These are phyloP conservation scores for Manacus vitellinus DNA, from an alignment of 2,113 vertebrate genomes.

Conservation along the genomic window DNA sequence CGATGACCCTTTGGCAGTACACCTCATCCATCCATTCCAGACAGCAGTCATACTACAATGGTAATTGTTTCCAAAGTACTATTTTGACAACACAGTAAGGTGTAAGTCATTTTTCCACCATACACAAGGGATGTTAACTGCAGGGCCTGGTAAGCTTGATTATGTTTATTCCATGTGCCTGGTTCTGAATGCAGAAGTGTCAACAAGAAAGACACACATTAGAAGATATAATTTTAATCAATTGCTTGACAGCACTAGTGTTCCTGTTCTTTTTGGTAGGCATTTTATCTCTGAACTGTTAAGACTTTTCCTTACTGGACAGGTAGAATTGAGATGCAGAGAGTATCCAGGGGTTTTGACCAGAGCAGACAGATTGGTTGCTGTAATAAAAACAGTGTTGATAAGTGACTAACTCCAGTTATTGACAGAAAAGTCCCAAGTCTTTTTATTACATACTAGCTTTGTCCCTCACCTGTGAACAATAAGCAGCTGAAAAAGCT, in stretches of 20 bases:
- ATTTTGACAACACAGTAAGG: conserved; percentile 76
- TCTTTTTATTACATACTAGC: neutral
- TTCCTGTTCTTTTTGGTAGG: neutral
- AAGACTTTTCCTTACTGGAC: neutral
- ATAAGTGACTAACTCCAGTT: neutral
- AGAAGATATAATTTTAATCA: neutral
- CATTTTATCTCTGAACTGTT: neutral
- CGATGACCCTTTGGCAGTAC: conserved; percentile 71
- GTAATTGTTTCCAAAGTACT: conserved; percentile 81
- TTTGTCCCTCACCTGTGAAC: neutral
- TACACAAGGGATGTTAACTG: conserved; percentile 75
- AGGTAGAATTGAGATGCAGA: neutral
- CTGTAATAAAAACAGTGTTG: neutral
- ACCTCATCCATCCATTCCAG: conserved; percentile 76
- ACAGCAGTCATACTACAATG: conserved; percentile 73
- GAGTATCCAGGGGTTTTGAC: neutral
- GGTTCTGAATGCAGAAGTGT: conserved; percentile 24
- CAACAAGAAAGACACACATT: neutral
- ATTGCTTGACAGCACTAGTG: neutral
- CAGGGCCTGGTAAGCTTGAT: conserved; percentile 53
- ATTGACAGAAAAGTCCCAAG: neutral
- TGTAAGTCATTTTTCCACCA: conserved; percentile 74
- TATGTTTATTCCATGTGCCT: conserved; percentile 67
- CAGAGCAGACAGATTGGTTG: neutral
- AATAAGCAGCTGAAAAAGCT: neutral